Base-by-base conservation (phyloP, 2,888 invertebrate genomes). In the Molanna angustata region DNA sequence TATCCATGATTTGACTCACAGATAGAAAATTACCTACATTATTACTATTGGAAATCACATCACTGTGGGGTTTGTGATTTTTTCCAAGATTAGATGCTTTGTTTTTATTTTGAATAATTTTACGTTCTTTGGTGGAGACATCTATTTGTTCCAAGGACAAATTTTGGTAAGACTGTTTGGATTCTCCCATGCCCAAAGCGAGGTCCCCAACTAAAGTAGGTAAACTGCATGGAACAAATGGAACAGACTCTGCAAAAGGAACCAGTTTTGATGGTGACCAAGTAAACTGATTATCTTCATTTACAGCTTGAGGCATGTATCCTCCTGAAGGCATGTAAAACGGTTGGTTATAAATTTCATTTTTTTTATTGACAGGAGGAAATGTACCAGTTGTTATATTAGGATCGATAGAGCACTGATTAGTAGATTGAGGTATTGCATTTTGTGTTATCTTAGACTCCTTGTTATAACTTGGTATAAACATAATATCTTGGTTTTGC, bases 151-250 rank as follows among this genome's bases (percentile, higher is more conserved):
- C 54, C 20, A 43, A 22, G 19, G 44, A 50, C 27, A 50, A 27
- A 18, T 45, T 43, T 13, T 50, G 49, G 41, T 56, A 54, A 13
- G 54, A 20, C 18, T 50, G 46, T 35, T 60, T 59, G 11, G 53
- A 14, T 27, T 60, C 61, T n/a, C 63, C 63, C 22, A 69, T 68
- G 1, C 73, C 72, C 6, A 82, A 63, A 1, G 82, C 82, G 42
- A 83, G 65, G 66, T 83, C 83, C 1, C 82, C 80, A 1, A 82
- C 78, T 37, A 83, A 64, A n/a, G 81, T 80, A 4, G 82, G 82
- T 14, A 80, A 78, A 1, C 74, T 71, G 1, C 79, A 74, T 1
- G 69, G 61, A 1, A 40, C 51, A 9, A 45, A 18, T 2, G 57
- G 45, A 21, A 33, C 35, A 16, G 33, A 18, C 42, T 72, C 72